Base-by-base conservation (phyloP, 2,113 vertebrate species). In the Dromas ardeola region DNA sequence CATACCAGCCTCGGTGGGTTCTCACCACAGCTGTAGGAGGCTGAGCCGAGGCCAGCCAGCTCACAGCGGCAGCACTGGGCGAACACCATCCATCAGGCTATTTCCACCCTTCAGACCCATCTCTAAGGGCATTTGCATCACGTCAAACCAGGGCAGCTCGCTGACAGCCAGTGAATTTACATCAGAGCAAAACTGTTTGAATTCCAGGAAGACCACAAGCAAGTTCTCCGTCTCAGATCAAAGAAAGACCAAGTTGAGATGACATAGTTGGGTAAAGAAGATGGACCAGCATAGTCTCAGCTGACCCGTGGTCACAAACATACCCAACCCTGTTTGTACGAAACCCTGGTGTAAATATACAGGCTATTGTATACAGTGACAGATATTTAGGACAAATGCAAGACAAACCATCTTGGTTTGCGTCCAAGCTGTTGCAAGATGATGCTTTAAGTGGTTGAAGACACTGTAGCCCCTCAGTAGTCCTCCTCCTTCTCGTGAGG, bases 1-100 rank as follows among this genome's bases (percentile, higher is more conserved):
- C 15, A 5, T 10, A 62, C 6, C 3, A 4, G 3, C 1, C 0
- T 25, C 0, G 0, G 55, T 42, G 27, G 23, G 13, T 6, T 81
- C 74, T 29, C n/a, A 73, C 58, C 0, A 0, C 34, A 52, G 73
- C 58, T 80, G 71, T 49, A 55, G 52, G 13, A 29, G 77, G 81
- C 81, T 66, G 79, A 73, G 71, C 23, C 1, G 10, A 63, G 38
- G 26, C 45, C 86, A 74, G 67, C 12, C 78, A 67, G 77, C 56
- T 87, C 21, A 2, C 61, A 42, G 58, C 52, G 66, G 63, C 66
- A 13, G 3, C 25, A 1, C 34, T 11, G 71, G 45, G n/a, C 34
- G 30, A 86, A 58, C 62, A 69, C 13, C 52, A 36, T 17, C 70
- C 74, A 38, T 50, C 6, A 67, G 52, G 42, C 40, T 49, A 9